These are phyloP conservation scores for Oreotrochilus melanogaster DNA, from an alignment of 2,113 vertebrate species.

Conservation along the genomic window DNA sequence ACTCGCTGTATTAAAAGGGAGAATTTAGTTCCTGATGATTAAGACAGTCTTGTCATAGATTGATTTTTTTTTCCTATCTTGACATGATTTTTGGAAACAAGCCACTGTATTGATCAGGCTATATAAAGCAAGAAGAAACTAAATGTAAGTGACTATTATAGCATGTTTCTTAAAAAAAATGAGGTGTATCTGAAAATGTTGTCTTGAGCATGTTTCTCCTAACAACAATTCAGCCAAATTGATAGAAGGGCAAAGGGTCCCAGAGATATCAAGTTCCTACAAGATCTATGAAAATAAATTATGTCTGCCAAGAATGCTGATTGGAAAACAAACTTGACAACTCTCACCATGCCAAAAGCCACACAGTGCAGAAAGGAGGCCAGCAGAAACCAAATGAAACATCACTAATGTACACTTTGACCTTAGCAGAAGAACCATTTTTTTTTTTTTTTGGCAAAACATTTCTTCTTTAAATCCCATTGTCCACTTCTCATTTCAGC, in stretches of 20 bases:
- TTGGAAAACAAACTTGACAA: not conserved
- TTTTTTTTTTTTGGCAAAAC: not conserved
- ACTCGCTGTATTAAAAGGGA: no score
- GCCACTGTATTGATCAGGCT: not conserved
- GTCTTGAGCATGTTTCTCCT: not conserved
- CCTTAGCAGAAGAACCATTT: not conserved
- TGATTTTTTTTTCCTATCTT: not conserved
- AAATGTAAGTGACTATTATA: not conserved
- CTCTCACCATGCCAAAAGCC: not conserved
- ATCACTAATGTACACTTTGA: not conserved
- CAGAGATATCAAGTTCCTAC: not conserved
- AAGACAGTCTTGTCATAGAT: not conserved
- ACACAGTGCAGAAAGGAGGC: not conserved
- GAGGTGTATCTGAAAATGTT: not conserved
- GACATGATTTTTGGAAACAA: not conserved
- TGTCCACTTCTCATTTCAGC: not conserved
- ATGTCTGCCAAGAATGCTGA: not conserved
- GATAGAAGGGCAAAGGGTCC: not conserved
- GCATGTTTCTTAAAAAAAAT: not conserved
- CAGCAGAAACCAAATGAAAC: not conserved
- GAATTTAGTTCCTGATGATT: not conserved
- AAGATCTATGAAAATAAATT: constrained; percentile 15
- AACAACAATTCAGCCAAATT: not conserved
- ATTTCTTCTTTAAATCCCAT: not conserved
- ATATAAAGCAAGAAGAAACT: not conserved